Percentiles rank a stretch among this genome's conserved stretches.
Conservation (phyloP, 1,140 invertebrate species). For the Scaptomyza pallida region DNA sequence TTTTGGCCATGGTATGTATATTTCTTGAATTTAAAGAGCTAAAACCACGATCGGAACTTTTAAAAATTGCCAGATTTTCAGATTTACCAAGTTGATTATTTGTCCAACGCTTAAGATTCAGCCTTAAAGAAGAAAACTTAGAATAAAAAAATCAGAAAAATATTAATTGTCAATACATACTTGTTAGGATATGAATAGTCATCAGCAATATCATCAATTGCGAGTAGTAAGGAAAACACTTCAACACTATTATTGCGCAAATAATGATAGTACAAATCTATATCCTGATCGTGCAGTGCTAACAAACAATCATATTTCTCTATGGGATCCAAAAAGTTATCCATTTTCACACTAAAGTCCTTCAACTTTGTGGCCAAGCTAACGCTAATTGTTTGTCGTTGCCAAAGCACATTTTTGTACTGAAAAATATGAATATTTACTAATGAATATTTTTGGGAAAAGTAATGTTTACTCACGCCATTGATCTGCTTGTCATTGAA, state of each 20-base stretch:
- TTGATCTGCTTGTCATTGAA: not conserved
- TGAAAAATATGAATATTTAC: not conserved
- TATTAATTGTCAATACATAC: not conserved
- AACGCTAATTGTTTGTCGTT: not conserved
- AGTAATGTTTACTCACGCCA: conserved; percentile 1
- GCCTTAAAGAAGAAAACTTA: not conserved
- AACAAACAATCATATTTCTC: conserved; percentile 16
- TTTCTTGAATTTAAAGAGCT: not conserved
- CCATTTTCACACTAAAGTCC: not conserved
- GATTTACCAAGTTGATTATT: not conserved
- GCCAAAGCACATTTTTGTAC: conserved; percentile 2
- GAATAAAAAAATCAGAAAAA: not conserved
- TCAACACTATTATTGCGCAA: conserved; percentile 2
- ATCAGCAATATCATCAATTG: not conserved
- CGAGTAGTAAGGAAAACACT: conserved; percentile 5
- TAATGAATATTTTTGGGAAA: not conserved
- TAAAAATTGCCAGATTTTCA: not conserved
- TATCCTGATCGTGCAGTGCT: not conserved
- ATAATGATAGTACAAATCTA: conserved; percentile 20
- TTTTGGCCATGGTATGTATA: not conserved
- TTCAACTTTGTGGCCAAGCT: not conserved
- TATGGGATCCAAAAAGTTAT: not conserved
- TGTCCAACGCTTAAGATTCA: not conserved
- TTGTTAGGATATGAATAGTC: not conserved
- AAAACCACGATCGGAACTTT: not conserved